Evolutionary conservation across 2,888 invertebrate genomes (phyloP).

Genomic region (Rhamnusium bicolor): DNA sequence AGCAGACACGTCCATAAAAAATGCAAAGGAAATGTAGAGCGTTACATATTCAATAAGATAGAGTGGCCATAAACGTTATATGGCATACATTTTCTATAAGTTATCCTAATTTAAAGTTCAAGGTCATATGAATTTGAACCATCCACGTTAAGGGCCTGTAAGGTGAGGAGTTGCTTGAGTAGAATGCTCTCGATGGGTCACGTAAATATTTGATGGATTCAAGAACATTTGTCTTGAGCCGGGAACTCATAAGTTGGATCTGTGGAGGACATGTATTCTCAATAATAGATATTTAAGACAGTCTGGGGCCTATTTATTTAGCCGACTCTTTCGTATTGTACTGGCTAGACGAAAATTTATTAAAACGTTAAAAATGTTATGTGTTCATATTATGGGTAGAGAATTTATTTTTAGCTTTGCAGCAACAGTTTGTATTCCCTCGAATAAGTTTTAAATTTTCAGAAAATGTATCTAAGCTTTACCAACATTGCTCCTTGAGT

Average conservation of each 20-base stretch:
- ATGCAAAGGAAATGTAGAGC: slow-evolving; percentile 5
- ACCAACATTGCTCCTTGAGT: too few relatives aligned
- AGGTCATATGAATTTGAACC: slow-evolving; percentile 42
- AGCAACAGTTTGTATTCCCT: background rate
- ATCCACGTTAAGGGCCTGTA: slow-evolving; percentile 33
- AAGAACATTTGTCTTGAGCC: slow-evolving; percentile 58
- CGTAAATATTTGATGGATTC: slow-evolving; percentile 61
- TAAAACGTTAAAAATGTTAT: slow-evolving; percentile 6
- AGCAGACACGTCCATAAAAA: slow-evolving; percentile 22
- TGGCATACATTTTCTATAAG: slow-evolving; percentile 30
- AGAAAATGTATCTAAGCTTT: too few relatives aligned
- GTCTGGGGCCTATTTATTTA: slow-evolving; percentile 59
- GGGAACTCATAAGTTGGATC: slow-evolving; percentile 59
- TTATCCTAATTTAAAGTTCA: slow-evolving; percentile 32
- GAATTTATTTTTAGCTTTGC: background rate
- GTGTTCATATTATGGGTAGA: background rate
- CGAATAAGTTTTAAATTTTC: background rate
- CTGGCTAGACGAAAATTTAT: slow-evolving; percentile 21
- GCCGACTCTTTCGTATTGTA: slow-evolving; percentile 29
- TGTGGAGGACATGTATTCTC: slow-evolving; percentile 59
- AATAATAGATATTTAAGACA: slow-evolving; percentile 64
- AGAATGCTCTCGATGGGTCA: slow-evolving; percentile 56
- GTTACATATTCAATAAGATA: slow-evolving; percentile 26
- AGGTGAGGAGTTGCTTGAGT: slow-evolving; percentile 44
- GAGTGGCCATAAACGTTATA: slow-evolving; percentile 33